Evolutionary conservation across 2,888 invertebrate species (phyloP).

Genomic region (Erebia palarica): DNA sequence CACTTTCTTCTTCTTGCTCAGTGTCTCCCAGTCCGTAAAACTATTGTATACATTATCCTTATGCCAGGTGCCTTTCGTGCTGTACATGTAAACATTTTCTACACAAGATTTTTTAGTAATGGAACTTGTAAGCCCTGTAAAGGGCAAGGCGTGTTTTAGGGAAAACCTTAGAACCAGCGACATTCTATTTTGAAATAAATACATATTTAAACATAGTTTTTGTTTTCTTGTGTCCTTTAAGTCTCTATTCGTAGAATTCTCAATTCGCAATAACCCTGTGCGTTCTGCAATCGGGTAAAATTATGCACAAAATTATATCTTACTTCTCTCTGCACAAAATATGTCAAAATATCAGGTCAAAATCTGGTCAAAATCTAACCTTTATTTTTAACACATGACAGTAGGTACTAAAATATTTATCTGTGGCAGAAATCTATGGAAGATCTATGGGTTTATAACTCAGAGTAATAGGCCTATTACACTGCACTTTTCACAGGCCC

Average conservation of each 20-base stretch:
- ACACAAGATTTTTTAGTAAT: conserved; percentile 40
- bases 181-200: conserved; percentile 49
- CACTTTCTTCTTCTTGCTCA: conserved; percentile 82
- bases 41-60: conserved; percentile 53
- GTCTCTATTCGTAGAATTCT: neutral
- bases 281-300: too few species aligned
- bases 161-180: conserved; percentile 46
- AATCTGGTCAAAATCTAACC: too few species aligned
- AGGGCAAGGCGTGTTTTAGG: conserved; percentile 55
- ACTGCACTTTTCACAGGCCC: too few species aligned
- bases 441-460: too few species aligned
- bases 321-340: too few species aligned
- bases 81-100: conserved; percentile 53
- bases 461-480: too few species aligned
- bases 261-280: too few species aligned
- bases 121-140: conserved; percentile 44
- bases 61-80: conserved; percentile 47
- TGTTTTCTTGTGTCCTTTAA: neutral
- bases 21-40: conserved; percentile 71
- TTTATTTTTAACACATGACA: too few species aligned
- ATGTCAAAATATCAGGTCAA: too few species aligned
- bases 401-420: too few species aligned
- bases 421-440: too few species aligned
- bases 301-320: too few species aligned
- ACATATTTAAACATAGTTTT: conserved; percentile 13